Percentiles rank a stretch among this genome's conserved stretches.
These are phyloP conservation scores for Triplophysa bombifrons DNA, from an alignment of 2,797 vertebrate genomes.

Conservation along the genomic window DNA sequence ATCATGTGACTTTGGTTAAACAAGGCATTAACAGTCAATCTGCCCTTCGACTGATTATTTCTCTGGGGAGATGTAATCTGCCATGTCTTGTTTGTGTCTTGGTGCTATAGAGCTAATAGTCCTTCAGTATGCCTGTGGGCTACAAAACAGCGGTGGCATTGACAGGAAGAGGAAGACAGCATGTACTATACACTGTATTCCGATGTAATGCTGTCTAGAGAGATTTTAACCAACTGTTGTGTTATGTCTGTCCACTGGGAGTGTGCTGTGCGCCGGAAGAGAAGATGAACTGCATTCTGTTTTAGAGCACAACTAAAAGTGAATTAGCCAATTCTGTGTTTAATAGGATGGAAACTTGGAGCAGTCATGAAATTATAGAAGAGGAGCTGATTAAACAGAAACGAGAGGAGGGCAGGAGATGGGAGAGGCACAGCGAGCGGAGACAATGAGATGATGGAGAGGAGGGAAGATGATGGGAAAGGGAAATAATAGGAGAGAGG, in stretches of 20 bases:
- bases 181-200: not conserved
- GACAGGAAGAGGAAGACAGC: slow-evolving; percentile 41
- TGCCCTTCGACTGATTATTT: slow-evolving; percentile 30
- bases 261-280: not conserved
- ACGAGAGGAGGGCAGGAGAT: not conserved
- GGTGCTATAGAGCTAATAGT: slow-evolving; percentile 12
- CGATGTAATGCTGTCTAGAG: not conserved
- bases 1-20: slow-evolving; percentile 38
- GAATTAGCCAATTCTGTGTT: not conserved
- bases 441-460: not conserved
- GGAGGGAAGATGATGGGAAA: no score
- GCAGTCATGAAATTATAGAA: not conserved
- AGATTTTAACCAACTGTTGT: not conserved
- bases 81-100: slow-evolving; percentile 39
- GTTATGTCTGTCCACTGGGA: not conserved
- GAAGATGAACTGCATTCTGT: not conserved
- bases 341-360: not conserved
- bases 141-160: not conserved
- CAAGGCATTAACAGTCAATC: slow-evolving; percentile 41
- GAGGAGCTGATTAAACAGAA: not conserved
- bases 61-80: slow-evolving; percentile 26
- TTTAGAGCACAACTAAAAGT: not conserved
- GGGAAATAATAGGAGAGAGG: no score
- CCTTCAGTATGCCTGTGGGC: not conserved
- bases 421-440: not conserved